phyloP scores from a whole-genome alignment of 1,140 invertebrate genomes.

The Asbolus verrucosus region DNA sequence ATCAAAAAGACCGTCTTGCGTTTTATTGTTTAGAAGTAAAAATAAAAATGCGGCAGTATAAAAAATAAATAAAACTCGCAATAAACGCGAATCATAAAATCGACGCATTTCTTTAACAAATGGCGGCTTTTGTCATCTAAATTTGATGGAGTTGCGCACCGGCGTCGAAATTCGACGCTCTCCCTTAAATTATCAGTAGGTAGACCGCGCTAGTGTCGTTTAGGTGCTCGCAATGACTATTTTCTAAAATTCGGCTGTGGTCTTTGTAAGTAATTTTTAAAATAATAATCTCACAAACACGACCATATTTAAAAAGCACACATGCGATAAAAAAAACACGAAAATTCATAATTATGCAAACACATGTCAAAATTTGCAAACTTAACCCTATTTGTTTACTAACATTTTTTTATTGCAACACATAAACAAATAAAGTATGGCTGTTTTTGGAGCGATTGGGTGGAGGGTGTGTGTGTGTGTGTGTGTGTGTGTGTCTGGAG shows the following conservation, averaged over 20 bases:
- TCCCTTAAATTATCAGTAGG: conserved; percentile 66
- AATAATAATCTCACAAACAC: background rate
- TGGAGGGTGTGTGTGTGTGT: too few species aligned
- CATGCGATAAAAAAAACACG: background rate
- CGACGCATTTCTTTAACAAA: conserved; percentile 62
- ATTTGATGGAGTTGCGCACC: conserved; percentile 65
- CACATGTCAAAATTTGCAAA: conserved; percentile 15
- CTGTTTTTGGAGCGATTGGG: background rate
- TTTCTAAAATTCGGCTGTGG: conserved; percentile 63
- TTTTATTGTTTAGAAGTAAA: conserved; percentile 46
- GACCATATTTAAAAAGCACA: background rate
- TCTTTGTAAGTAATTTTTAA: conserved; percentile 61
- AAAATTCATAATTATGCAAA: conserved; percentile 6
- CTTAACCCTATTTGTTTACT: conserved; percentile 35
- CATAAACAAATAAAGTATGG: background rate
- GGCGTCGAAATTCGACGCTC: conserved; percentile 60
- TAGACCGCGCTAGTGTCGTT: conserved; percentile 65
- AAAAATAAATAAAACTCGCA: conserved; percentile 45
- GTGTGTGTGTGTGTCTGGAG: too few species aligned
- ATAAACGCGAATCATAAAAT: conserved; percentile 53
- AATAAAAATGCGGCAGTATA: conserved; percentile 45
- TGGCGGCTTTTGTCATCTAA: conserved; percentile 65
- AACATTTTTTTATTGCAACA: conserved; percentile 16
- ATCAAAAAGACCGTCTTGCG: conserved; percentile 38
- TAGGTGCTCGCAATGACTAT: conserved; percentile 65